Percentiles rank a stretch among this genome's conserved stretches.
phyloP scores from a whole-genome alignment of 2,797 vertebrate genomes.

The Megalops cyprinoides region DNA sequence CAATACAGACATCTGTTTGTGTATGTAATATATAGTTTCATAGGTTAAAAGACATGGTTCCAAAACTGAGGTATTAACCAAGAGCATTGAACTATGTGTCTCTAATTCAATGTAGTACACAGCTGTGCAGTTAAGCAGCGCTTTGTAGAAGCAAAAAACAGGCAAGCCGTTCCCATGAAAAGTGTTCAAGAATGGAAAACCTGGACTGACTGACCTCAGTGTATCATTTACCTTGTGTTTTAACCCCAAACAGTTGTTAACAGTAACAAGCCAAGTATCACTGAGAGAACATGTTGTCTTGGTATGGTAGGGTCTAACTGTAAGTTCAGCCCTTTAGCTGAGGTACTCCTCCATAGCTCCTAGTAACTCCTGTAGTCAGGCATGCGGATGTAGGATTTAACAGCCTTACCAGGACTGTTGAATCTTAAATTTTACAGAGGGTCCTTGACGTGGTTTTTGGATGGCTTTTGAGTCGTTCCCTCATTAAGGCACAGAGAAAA shows the following conservation, averaged over 20 bases:
- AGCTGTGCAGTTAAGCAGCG: not conserved
- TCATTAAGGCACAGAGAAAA: not conserved
- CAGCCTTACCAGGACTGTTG: not conserved
- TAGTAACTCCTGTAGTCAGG: not conserved
- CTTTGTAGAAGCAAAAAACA: not conserved
- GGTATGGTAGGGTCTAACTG: not conserved
- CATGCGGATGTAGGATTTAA: not conserved
- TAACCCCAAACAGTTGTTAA: not conserved
- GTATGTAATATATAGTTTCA: too few species aligned
- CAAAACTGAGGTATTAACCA: too few species aligned
- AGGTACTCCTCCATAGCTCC: not conserved
- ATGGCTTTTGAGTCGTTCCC: not conserved
- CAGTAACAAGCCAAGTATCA: not conserved
- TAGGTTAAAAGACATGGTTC: too few species aligned
- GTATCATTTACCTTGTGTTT: not conserved
- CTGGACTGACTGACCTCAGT: not conserved
- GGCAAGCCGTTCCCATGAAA: not conserved
- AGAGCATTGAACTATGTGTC: too few species aligned
- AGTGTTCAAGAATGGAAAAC: not conserved
- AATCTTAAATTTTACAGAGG: not conserved
- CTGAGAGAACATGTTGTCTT: constrained; percentile 5
- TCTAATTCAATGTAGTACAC: not conserved
- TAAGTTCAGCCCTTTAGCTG: not conserved
- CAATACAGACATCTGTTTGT: too few species aligned
- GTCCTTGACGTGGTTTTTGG: not conserved